Conservation (phyloP, 2,888 invertebrate species). For the Steinernema carpocapsae region DNA sequence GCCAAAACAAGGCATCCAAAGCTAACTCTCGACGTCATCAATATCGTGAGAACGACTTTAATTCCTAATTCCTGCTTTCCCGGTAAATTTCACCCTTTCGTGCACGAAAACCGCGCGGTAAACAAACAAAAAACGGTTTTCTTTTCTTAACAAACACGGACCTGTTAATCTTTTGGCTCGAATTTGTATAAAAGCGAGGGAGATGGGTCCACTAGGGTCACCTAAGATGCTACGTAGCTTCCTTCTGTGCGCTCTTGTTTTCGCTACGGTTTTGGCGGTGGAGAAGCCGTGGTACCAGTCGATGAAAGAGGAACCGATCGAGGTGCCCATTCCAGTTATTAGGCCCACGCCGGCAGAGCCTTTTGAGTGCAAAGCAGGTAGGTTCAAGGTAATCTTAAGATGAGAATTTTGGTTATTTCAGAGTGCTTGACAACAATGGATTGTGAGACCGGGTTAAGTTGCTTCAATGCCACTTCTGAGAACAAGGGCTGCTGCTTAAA, state of each 20-base stretch:
- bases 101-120: neutral
- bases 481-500: slow-evolving; percentile 58
- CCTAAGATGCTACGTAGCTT: neutral
- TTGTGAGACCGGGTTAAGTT: slow-evolving; percentile 56
- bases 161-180: neutral
- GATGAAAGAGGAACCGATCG: neutral
- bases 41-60: too few species aligned
- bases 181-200: neutral
- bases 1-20: too few species aligned
- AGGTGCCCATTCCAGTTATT: neutral
- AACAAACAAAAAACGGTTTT: slow-evolving; percentile 23
- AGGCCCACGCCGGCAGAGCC: neutral
- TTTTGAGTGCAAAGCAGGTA: slow-evolving; percentile 23
- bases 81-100: too few species aligned
- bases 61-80: too few species aligned
- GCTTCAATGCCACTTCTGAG: slow-evolving; percentile 56
- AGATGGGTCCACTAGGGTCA: too few species aligned
- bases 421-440: slow-evolving; percentile 60
- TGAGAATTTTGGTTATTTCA: slow-evolving; percentile 28
- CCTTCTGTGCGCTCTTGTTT: neutral
- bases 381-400: neutral
- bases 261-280: neutral
- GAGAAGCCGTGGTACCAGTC: slow-evolving; percentile 21
- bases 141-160: slow-evolving; percentile 8
- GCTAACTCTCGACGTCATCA: too few species aligned